A percentile compares a stretch with the other conserved stretches of the same genome.
phyloP scores from a whole-genome alignment of 2,113 vertebrate genomes.

The Gadus chalcogrammus region DNA sequence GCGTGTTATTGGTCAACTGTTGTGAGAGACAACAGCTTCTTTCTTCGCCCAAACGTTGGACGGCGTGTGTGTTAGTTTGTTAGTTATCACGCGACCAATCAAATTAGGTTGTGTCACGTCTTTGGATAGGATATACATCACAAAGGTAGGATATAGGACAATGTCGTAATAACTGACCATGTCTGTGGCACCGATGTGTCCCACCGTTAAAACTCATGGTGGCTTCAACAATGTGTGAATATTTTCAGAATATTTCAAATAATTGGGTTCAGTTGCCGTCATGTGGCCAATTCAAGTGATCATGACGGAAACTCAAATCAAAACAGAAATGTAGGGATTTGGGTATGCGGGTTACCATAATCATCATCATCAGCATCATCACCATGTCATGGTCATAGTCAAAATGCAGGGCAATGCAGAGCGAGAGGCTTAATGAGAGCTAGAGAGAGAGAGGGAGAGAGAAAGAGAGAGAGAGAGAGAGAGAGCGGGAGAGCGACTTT shows the following conservation, averaged over 20 bases:
- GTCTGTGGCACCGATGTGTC: too few relatives aligned
- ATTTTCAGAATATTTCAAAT: too few relatives aligned
- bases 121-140: neutral
- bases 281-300: slow-evolving; percentile 29
- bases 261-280: slow-evolving; percentile 20
- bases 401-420: slow-evolving; percentile 62
- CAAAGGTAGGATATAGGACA: too few relatives aligned
- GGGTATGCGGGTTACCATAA: slow-evolving; percentile 29
- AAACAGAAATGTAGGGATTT: slow-evolving; percentile 52
- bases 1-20: neutral
- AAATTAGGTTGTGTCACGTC: neutral
- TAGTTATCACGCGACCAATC: neutral
- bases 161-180: too few relatives aligned
- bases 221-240: too few relatives aligned
- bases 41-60: neutral
- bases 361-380: slow-evolving; percentile 18
- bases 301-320: slow-evolving; percentile 49
- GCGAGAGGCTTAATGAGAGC: slow-evolving; percentile 57
- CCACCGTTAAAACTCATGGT: too few relatives aligned
- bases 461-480: slow-evolving; percentile 56
- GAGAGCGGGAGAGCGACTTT: slow-evolving; percentile 72
- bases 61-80: neutral
- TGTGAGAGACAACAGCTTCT: neutral
- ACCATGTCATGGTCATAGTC: slow-evolving; percentile 35
- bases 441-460: slow-evolving; percentile 45